Base-by-base conservation (phyloP, 1,140 invertebrate species). In the Agraylea sexmaculata region DNA sequence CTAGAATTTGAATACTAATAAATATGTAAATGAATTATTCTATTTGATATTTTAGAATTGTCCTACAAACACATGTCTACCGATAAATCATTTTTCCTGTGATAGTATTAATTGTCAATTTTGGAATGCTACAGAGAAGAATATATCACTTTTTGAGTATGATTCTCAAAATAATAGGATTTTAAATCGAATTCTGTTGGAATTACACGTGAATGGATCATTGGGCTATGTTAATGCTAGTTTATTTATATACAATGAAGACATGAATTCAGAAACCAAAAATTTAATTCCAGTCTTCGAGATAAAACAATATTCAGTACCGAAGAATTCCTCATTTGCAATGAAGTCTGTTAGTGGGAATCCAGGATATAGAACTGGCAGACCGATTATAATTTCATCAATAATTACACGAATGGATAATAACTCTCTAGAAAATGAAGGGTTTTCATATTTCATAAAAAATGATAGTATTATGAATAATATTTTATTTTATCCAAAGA, bases 311-410 rank as follows among this genome's bases (percentile, higher is more conserved):
- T 40, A 63, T 28, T 75, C 73, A 71, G 50, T 49, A 20, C 55
- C 62, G 27, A 45, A 56, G 28, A 54, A 59, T 37, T 42, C 52
- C 8, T 46, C 52, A 23, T 53, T 54, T 30, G 46, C 51, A 32
- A 53, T 64, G 8, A 51, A 61, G 52, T 49, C 51, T 32, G 51
- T 71, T 28, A 83, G 79, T 57, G 80, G 80, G 33, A 78, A 78
- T 58, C 77, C 78, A 11, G 79, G 80, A 3, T 83, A 83, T 51
- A 49, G 70, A 7, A 35, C 62, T 6, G 73, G 71, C 4, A 73
- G 72, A 50, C 78, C 78, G 2, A 64, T 84, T 19, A 58, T 80
- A 37, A 60, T 68, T 37, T 74, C 69, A 12, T 55, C 44, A 21
- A 50, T 62, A 37, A 45, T 43, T 42, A 30, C 37, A 30, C 16